Evolutionary conservation across 1,140 invertebrate genomes (phyloP), one percentile per base, ranked within the genome.

Genomic region (Cardiocondyla obscurior): DNA sequence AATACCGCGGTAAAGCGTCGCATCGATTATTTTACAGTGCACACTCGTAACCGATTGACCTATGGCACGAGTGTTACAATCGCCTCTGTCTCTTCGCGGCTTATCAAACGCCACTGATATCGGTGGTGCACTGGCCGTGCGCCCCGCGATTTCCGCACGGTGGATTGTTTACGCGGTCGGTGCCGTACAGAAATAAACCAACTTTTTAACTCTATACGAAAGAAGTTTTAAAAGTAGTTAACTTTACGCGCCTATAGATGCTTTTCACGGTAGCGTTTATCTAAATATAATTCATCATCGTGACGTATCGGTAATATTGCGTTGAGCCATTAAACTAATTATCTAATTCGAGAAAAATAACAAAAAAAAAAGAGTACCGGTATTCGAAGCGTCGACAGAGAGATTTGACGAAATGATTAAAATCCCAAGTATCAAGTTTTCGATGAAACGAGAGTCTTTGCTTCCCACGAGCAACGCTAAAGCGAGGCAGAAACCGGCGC

Each of bases 11-110:
- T 30, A 30, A 44, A 74, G 55, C 19, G 39, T 25, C 22, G n/a
- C 22, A 69, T 79, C 22, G 74, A 77, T 77, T 6, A 39, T 28
- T 65, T 77, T n/a, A 55, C 46, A n/a, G n/a, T n/a, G 62, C 5
- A 79, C 55, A 79, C 62, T 67, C 46, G 33, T 79, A 79, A 79
- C 74, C 74, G 74, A 79, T 79, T 79, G 62, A 79, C 62, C 74
- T 79, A 79, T 79, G 49, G 33, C 55, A 14, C 62, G 16, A 53
- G 10, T 39, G 36, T 25, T 33, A 53, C 74, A 39, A 30, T 25
- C 33, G 22, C 30, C 22, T 28, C 19, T 53, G 28, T 16, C 10
- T 14, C 30, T 12, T 16, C 6, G 4, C 36, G 10, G n/a, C 14
- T 69, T 79, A 79, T 79, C 62, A 62, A 79, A 44, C 46, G 22